Evolutionary conservation across 2,888 invertebrate species (phyloP), one percentile per base, ranked within the genome.

Genomic region (Drosophila algonquin): DNA sequence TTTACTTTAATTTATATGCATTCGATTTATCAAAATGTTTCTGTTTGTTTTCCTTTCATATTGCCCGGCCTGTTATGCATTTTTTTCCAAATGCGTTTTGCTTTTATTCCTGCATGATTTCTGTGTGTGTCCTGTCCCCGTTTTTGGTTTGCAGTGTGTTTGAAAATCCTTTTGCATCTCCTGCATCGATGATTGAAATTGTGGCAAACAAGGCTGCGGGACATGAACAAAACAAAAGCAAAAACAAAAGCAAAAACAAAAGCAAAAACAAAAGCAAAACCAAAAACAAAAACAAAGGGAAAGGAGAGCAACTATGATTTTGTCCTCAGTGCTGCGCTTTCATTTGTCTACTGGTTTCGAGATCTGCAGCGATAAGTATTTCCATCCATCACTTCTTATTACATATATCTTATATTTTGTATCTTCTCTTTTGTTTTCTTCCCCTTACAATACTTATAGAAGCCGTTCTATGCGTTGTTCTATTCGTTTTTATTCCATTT

Each of bases 1-100:
- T 83, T 78, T 82, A 82, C 82, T 74, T 76, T 63, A 70, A 81
- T 71, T 73, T 84, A 79, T 74, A 58, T 78, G 63, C 68, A 75
- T 73, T 73, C 52, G 52, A 68, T 57, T 51, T 64, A 40, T 56
- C 27, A 40, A 47, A 57, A 77, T 59, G 52, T 44, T 50, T 63
- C 71, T 63, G 57, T 59, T 63, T 54, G 57, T 59, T 63, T 54
- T 7, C 55, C 63, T 77, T 47, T 46, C 53, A 12, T 50, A 40
- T 45, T 45, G 51, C 55, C 35, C 53, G 16, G n/a, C 50, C 16
- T 54, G 63, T 18, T 45, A 14, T 54, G 63, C 21, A 45, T 24
- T 32, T 56, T 6, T 51, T 4, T 35, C 30, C 8, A 30, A 30
- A 48, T n/a, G 30, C 14, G 14, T 54, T 24, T 46, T 45, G 21